A percentile compares a stretch with the other conserved stretches of the same genome.
Evolutionary conservation across 1,140 invertebrate genomes (phyloP).

Genomic region (Dryas iulia): DNA sequence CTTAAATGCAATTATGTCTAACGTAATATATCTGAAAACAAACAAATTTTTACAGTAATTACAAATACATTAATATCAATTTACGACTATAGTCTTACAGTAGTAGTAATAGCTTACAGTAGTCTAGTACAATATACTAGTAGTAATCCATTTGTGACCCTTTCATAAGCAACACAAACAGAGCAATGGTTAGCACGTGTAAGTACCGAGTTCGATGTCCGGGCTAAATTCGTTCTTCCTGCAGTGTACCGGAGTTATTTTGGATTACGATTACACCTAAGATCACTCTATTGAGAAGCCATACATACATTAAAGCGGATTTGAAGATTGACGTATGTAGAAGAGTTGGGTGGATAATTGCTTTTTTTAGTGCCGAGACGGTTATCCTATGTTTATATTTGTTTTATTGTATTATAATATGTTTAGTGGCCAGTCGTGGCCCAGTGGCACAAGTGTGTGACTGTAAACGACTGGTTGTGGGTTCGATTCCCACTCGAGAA

Average conservation of each 20-base stretch:
- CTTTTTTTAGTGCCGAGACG: neutral
- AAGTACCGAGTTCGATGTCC: constrained; percentile 48
- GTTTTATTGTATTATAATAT: neutral
- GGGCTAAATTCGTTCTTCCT: constrained; percentile 58
- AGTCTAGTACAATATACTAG: no score
- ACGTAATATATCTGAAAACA: no score
- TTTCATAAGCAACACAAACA: constrained; percentile 18
- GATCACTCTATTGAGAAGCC: constrained; percentile 39
- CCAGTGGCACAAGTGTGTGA: no score
- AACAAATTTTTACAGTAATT: no score
- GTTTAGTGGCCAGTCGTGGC: no score
- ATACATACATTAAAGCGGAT: constrained; percentile 31
- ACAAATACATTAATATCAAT: neutral
- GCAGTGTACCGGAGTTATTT: constrained; percentile 54
- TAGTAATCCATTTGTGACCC: constrained; percentile 11
- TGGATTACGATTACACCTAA: constrained; percentile 55
- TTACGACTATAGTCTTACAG: no score
- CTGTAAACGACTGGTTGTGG: no score
- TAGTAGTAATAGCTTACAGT: neutral
- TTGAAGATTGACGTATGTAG: constrained; percentile 37
- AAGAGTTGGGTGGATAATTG: neutral
- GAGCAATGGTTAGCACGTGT: constrained; percentile 42
- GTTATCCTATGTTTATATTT: neutral
- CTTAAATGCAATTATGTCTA: no score
- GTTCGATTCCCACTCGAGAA: no score